A percentile compares a stretch with the other conserved stretches of the same genome.
Evolutionary conservation across 2,113 vertebrate genomes (phyloP).

Genomic region (Talpa occidentalis): DNA sequence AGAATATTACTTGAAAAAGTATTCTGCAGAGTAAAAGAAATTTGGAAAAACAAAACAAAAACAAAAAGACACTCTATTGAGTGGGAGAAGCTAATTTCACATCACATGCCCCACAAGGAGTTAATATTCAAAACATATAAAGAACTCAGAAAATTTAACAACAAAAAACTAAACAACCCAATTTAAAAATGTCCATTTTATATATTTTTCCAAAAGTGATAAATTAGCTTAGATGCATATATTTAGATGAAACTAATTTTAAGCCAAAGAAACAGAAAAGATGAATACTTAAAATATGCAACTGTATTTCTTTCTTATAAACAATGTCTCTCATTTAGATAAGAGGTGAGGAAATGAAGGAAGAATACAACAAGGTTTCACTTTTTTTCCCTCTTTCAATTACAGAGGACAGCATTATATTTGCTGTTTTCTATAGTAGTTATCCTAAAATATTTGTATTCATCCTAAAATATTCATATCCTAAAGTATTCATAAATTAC

Average conservation of each 20-base stretch:
- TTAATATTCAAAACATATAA: no score
- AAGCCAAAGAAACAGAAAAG: conserved; percentile 51
- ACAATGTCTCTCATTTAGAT: neutral
- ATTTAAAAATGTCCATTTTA: no score
- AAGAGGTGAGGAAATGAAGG: neutral
- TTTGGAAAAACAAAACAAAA: no score
- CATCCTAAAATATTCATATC: no score
- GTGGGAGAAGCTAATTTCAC: no score
- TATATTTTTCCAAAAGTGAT: neutral
- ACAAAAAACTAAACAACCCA: no score
- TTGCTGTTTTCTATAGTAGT: neutral
- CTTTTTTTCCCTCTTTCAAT: conserved; percentile 5
- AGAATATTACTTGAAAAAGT: neutral
- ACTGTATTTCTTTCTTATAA: neutral
- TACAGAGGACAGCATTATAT: neutral
- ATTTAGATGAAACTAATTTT: conserved; percentile 9
- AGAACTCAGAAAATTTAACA: no score
- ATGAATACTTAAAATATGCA: neutral
- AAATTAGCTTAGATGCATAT: neutral
- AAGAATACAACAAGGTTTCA: neutral
- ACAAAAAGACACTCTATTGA: no score
- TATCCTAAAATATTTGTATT: no score
- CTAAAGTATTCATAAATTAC: neutral
- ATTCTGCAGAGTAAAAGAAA: no score
- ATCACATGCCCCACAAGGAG: no score